A percentile compares a stretch with the other conserved stretches of the same genome.
phyloP scores from a whole-genome alignment of 2,113 vertebrate species.

The Plecotus auritus region DNA sequence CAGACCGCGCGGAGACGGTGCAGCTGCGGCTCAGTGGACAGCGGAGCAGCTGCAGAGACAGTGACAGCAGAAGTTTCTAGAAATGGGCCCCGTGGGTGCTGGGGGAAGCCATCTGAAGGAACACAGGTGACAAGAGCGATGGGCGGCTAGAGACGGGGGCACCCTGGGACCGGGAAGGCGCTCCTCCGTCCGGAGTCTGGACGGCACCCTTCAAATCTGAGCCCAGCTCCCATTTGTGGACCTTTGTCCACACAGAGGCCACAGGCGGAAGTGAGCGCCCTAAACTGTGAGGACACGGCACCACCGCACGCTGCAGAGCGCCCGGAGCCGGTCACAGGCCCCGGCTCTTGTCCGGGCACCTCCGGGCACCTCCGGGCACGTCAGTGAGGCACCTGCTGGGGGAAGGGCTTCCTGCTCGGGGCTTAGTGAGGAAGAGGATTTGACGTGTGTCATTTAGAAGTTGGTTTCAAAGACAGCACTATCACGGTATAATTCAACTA shows the following conservation, averaged over 20 bases:
- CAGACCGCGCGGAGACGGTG: background rate
- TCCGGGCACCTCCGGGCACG: background rate
- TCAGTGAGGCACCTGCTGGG: background rate
- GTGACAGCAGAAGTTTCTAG: background rate
- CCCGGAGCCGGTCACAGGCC: no score
- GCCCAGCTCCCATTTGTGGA: background rate
- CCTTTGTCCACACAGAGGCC: background rate
- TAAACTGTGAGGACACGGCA: background rate
- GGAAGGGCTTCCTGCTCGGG: background rate
- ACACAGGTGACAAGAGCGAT: background rate
- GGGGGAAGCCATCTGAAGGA: background rate
- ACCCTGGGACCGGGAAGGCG: accelerated
- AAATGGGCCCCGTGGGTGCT: background rate
- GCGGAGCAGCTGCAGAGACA: background rate
- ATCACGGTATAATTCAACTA: background rate
- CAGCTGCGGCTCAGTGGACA: background rate
- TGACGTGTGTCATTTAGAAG: background rate
- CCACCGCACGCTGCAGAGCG: background rate
- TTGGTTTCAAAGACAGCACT: background rate
- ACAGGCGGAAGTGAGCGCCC: background rate
- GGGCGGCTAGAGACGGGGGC: background rate
- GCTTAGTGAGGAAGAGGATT: background rate
- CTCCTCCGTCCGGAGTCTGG: background rate
- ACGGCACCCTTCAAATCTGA: background rate
- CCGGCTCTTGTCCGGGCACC: background rate